These are phyloP conservation scores for Agrochola lota DNA, from an alignment of 2,888 invertebrate genomes.

Conservation along the genomic window DNA sequence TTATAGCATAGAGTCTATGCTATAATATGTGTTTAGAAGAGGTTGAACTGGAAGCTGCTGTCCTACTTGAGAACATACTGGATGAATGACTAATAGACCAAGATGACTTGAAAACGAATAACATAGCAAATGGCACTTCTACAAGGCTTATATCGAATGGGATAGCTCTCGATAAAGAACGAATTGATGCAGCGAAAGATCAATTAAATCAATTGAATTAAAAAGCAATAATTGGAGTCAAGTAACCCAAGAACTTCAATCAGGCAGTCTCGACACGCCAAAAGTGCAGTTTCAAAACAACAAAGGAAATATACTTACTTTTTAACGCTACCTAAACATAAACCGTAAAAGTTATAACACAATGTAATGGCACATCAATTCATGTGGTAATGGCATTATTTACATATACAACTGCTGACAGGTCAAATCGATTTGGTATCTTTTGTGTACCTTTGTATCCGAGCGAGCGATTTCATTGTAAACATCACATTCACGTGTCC, in stretches of 20 bases:
- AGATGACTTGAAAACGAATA: background rate
- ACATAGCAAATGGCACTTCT: background rate
- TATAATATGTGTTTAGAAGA: background rate
- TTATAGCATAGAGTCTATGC: too few relatives aligned
- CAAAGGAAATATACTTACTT: background rate
- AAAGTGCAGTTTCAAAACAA: constrained; percentile 7
- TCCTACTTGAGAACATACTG: background rate
- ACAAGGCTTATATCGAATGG: background rate
- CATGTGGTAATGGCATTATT: constrained; percentile 13
- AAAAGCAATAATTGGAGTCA: constrained; percentile 13
- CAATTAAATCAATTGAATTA: constrained; percentile 21
- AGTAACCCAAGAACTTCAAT: background rate
- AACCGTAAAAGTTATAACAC: constrained; percentile 1
- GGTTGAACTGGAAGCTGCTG: background rate
- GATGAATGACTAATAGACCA: background rate
- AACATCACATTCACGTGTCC: constrained; percentile 7
- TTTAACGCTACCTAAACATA: background rate
- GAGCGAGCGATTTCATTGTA: constrained; percentile 15
- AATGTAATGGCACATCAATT: constrained; percentile 17
- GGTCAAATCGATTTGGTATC: constrained; percentile 37
- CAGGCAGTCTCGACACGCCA: background rate
- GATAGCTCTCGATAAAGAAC: background rate
- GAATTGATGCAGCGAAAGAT: background rate
- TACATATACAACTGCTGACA: constrained; percentile 35
- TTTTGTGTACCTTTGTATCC: constrained; percentile 22